phyloP scores from a whole-genome alignment of 1,140 invertebrate genomes.

The Drosophila santomea region DNA sequence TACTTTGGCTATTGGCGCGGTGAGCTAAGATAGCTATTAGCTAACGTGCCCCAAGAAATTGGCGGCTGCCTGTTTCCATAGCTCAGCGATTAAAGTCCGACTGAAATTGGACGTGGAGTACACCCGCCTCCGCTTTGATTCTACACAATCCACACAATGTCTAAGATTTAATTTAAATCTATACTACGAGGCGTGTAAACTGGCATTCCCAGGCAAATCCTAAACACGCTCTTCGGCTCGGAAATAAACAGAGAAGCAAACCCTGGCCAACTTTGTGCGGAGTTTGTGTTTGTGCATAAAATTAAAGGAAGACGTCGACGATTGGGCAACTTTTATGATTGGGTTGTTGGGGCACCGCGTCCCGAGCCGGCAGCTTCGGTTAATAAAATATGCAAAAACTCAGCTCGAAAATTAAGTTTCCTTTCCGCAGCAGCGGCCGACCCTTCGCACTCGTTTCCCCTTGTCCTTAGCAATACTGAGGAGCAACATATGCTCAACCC shows the following conservation, averaged over 20 bases:
- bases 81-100: conserved; percentile 45
- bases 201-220: conserved; percentile 35
- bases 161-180: conserved; percentile 77
- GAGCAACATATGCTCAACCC: conserved; percentile 24
- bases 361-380: conserved; percentile 71
- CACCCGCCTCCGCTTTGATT: conserved; percentile 19
- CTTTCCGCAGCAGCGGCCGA: conserved; percentile 52
- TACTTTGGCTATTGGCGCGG: background rate
- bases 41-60: conserved; percentile 2
- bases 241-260: conserved; percentile 46
- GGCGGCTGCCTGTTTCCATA: conserved; percentile 31
- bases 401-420: conserved; percentile 75
- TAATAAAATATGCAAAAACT: conserved; percentile 81
- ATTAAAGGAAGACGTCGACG: conserved; percentile 57
- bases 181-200: conserved; percentile 21
- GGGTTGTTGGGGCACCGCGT: conserved; percentile 57
- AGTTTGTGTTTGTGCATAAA: conserved; percentile 80
- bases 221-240: conserved; percentile 37
- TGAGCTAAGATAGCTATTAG: background rate
- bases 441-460: conserved; percentile 31
- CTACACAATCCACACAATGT: conserved; percentile 48
- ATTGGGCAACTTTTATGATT: conserved; percentile 73
- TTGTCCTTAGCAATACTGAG: background rate
- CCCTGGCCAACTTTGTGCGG: conserved; percentile 44
- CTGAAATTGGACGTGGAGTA: conserved; percentile 23